Percentiles rank a stretch among this genome's conserved stretches.
phyloP scores from a whole-genome alignment of 1,140 invertebrate species.

The Papilio glaucus region DNA sequence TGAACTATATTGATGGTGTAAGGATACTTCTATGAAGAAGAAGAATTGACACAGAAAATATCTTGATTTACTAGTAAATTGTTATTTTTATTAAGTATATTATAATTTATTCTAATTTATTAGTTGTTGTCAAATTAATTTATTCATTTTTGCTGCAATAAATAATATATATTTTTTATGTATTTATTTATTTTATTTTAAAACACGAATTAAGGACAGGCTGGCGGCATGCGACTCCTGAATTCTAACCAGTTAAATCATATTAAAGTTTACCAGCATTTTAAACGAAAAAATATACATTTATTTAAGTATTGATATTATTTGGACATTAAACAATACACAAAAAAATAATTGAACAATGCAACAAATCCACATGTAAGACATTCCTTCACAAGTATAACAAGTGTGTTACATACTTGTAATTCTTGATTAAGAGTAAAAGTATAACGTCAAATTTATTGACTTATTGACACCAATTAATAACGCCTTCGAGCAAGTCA shows the following conservation, averaged over 20 bases:
- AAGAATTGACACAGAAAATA: no score
- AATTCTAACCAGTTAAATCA: not conserved
- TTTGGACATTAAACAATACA: no score
- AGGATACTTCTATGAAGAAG: no score
- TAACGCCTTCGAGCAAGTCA: not conserved
- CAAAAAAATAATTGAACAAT: not conserved
- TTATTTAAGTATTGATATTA: no score
- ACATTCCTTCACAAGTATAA: not conserved
- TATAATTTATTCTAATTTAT: no score
- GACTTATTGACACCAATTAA: slow-evolving; percentile 19
- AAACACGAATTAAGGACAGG: not conserved
- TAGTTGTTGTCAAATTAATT: no score
- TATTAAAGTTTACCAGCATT: no score
- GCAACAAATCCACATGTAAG: not conserved
- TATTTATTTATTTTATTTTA: not conserved
- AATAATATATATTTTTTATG: not conserved
- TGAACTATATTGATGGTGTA: no score
- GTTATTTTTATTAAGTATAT: no score
- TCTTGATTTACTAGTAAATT: no score
- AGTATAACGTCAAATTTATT: not conserved
- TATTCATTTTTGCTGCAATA: not conserved
- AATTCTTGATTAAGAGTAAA: not conserved
- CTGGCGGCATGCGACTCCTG: no score
- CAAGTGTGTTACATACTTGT: not conserved
- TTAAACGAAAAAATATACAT: no score